Base-by-base conservation (phyloP, 2,113 vertebrate species). In the Ellobius talpinus region DNA sequence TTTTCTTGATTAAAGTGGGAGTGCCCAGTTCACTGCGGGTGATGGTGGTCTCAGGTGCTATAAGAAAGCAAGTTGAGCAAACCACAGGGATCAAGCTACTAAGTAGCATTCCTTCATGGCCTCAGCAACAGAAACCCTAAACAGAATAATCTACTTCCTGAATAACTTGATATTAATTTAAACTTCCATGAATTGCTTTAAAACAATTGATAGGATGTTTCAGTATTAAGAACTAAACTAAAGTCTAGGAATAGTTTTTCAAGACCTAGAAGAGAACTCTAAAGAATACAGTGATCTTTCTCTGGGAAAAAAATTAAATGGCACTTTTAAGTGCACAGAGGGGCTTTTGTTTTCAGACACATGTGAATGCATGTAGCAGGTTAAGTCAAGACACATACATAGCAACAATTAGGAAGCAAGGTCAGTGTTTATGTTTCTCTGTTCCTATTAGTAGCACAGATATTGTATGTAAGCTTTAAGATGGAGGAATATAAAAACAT, bases 221-320 rank as follows among this genome's bases (percentile, higher is more conserved):
- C 70, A 79, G n/a, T 81, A 47, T 50, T 31, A 74, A 42, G 36
- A 89, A 17, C 36, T 93, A 88, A 90, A 90, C 21, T 16, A 94
- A 95, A 87, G 52, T 36, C 47, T 73, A 94, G 31, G 13, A 86
- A 91, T 19, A 91, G 73, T 31, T 96, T 96, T 93, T 26, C 61
- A 68, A 95, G 66, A 1, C 6, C 39, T 29, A 39, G 36, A 33
- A 96, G 92, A 89, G 76, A 91, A 78, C 9, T 11, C 70, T 21
- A 47, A 74, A 77, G 82, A 88, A 77, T 87, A 79, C 36, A 14
- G 5, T 50, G 8, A 8, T 68, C 36, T 66, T 31, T 89, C 50
- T 91, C 76, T 72, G 52, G 36, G 79, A 47, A 96, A 94, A 94
- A 92, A 24, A 88, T 5, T 23, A 0, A 85, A 66, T 72, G 45